Conservation (phyloP, 2,888 invertebrate species). For the Drosophila atripex region DNA sequence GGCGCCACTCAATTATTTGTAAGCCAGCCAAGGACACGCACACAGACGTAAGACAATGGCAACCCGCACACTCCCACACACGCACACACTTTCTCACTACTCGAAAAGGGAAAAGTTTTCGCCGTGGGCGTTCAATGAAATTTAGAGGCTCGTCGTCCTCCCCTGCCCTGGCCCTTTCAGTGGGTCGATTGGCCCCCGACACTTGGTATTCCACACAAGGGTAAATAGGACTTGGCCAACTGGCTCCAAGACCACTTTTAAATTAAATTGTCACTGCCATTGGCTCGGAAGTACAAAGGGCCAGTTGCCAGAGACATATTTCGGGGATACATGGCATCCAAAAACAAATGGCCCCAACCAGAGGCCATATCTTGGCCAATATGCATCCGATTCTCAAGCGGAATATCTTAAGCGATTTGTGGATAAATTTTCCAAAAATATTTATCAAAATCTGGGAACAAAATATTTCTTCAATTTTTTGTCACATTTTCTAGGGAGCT, state of each 20-base stretch:
- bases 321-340: too few species aligned
- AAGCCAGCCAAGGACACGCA: slow-evolving; percentile 31
- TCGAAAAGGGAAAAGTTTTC: slow-evolving; percentile 7
- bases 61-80: slow-evolving; percentile 7
- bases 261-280: slow-evolving; percentile 1
- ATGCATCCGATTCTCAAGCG: too few species aligned
- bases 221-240: neutral
- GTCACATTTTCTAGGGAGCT: too few species aligned
- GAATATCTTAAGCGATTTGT: too few species aligned
- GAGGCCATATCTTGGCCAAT: too few species aligned
- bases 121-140: slow-evolving; percentile 32
- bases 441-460: too few species aligned
- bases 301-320: neutral
- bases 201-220: neutral
- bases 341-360: neutral
- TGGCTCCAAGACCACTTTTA: neutral
- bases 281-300: neutral
- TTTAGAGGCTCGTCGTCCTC: slow-evolving; percentile 50
- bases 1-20: slow-evolving; percentile 43
- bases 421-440: too few species aligned
- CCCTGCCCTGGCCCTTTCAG: neutral
- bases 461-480: too few species aligned
- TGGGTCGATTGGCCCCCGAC: neutral
- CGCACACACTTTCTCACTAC: neutral
- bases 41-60: slow-evolving; percentile 11